phyloP scores from a whole-genome alignment of 2,888 invertebrate genomes.

The Augiades crinisus region DNA sequence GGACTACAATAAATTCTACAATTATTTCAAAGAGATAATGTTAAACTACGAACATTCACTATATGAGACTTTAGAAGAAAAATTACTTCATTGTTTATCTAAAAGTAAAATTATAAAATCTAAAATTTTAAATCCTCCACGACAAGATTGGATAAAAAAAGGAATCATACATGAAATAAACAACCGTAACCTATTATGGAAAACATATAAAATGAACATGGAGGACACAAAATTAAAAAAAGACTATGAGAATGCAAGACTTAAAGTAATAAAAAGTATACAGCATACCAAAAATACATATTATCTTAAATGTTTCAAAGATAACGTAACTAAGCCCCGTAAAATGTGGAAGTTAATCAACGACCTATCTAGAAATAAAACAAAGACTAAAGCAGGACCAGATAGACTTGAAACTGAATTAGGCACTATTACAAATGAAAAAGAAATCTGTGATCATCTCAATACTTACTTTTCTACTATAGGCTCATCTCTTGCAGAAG shows the following conservation, averaged over 20 bases:
- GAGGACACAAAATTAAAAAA: conserved; percentile 7
- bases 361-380: not conserved
- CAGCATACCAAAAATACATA: conserved; percentile 1
- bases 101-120: not conserved
- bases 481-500: not conserved
- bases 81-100: not conserved
- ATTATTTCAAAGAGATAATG: not conserved
- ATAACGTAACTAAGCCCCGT: not conserved
- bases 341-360: conserved; percentile 12
- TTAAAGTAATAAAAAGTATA: not conserved
- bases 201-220: conserved; percentile 5
- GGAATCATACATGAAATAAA: conserved; percentile 22
- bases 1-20: conserved; percentile 19
- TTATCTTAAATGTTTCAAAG: not conserved
- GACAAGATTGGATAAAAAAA: conserved; percentile 30
- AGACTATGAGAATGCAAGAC: not conserved
- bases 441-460: conserved; percentile 2
- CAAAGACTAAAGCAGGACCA: not conserved
- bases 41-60: not conserved
- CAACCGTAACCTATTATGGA: conserved; percentile 24
- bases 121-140: conserved; percentile 14
- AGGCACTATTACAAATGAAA: not conserved
- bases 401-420: not conserved
- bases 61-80: not conserved
- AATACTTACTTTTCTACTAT: conserved; percentile 1